Evolutionary conservation across 2,888 invertebrate genomes (phyloP).

Genomic region (Acleris emargana): DNA sequence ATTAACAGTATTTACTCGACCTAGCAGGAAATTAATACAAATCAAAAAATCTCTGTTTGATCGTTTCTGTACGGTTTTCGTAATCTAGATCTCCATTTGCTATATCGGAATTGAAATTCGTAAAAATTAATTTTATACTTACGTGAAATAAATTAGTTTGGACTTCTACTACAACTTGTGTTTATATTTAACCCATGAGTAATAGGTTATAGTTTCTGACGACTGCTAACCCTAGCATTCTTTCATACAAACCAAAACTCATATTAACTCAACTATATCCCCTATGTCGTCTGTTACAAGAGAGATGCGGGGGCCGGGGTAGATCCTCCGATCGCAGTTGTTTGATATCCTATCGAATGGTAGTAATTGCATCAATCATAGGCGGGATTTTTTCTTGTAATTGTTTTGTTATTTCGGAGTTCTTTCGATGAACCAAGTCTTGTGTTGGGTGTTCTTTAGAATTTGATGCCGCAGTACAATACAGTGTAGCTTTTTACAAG

Average conservation of each 20-base stretch:
- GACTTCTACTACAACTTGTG: too few species aligned
- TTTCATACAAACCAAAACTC: not conserved
- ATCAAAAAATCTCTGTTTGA: too few species aligned
- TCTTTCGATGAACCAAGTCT: conserved; percentile 7
- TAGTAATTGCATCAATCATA: conserved; percentile 75
- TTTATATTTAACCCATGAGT: too few species aligned
- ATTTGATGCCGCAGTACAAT: not conserved
- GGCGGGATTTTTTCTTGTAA: conserved; percentile 70
- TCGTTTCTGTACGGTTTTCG: too few species aligned
- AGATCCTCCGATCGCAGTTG: conserved; percentile 52
- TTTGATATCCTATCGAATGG: conserved; percentile 66
- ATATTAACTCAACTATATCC: conserved; percentile 34
- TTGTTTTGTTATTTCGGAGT: conserved; percentile 51
- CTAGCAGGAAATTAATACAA: too few species aligned
- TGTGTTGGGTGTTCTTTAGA: conserved; percentile 4
- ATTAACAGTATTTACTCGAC: too few species aligned
- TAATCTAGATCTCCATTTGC: too few species aligned
- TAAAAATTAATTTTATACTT: too few species aligned
- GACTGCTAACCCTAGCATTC: conserved; percentile 12
- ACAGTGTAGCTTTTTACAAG: too few species aligned
- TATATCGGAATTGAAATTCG: too few species aligned
- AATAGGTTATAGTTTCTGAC: not conserved
- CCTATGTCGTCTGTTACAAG: conserved; percentile 39
- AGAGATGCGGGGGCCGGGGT: conserved; percentile 46
- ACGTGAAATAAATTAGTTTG: too few species aligned